Base-by-base conservation (phyloP, 2,888 invertebrate species). In the Watsonalla binaria region DNA sequence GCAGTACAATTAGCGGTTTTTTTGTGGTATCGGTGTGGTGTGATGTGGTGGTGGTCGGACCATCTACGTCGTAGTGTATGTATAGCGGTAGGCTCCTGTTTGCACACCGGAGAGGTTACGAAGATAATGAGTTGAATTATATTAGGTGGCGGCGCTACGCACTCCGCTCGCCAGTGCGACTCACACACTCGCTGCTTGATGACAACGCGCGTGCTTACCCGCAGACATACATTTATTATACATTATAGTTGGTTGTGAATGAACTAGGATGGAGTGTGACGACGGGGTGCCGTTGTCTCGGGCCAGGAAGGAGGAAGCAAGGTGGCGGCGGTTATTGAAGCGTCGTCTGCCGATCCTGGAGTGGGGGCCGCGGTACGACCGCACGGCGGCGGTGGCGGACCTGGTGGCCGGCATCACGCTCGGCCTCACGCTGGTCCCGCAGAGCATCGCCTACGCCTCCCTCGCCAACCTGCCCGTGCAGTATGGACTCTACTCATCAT, bases 401-500 rank as follows among this genome's bases (percentile, higher is more conserved):
- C 73, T 96, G 52, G 95, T 98, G 64, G 97, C 98, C 11, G 98
- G 98, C 45, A 77, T 97, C 50, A 97, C 98, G 1, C 92, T 98
- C 8, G 98, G 97, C 0, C 89, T 98, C 52, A 98, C 97, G 5
- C 94, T 98, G 76, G 97, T 98, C 69, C 98, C 98, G 6, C 98
- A 98, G 86, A 96, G 97, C 68, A 95, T 98, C 68, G 98, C 98
- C 11, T 97, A 98, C 82, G 97, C 98, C 45, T 92, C 95, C 51
- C 90, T 98, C 49, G 98, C 98, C 9, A 95, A 95, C 49, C 88
- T 98, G 52, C 94, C 95, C 14, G 94, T 97, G 35, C 96, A 97
- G 92, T 97, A 96, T 86, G 99, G 98, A 0, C 92, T 99, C 24
- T 98, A 98, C 82, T 96, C 98, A 2, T 95, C 98, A 0, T 97